Percentiles rank a stretch among this genome's conserved stretches.
Conservation (phyloP, 2,113 vertebrate genomes). For the Ancistrus triradiatus region DNA sequence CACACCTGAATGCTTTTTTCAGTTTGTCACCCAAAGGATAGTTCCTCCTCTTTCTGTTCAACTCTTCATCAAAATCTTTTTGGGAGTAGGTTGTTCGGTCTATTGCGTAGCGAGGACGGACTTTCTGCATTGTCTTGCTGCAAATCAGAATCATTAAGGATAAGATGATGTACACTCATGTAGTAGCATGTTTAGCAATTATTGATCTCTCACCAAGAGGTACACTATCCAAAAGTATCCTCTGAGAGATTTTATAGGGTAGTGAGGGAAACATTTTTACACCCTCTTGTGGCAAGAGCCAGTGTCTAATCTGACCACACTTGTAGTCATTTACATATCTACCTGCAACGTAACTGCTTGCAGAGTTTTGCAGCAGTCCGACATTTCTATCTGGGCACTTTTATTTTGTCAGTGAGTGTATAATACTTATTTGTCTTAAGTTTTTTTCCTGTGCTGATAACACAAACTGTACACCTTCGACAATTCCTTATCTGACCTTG, state of each 20-base stretch:
- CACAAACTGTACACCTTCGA: constrained; percentile 3
- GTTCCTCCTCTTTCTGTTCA: constrained; percentile 80
- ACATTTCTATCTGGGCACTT: no score
- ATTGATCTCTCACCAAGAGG: no score
- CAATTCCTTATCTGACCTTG: constrained; percentile 54
- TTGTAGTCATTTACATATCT: no score
- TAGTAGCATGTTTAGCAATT: neutral
- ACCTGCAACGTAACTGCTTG: no score
- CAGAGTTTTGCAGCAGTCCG: no score
- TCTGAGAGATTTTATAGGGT: no score
- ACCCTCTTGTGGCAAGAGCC: no score
- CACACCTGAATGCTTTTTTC: constrained; percentile 80
- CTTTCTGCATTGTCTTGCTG: constrained; percentile 43
- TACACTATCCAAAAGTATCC: no score
- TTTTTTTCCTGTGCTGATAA: constrained; percentile 18
- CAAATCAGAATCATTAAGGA: no score
- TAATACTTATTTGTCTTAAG: neutral
- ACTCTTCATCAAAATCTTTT: constrained; percentile 80
- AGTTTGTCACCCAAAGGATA: constrained; percentile 81
- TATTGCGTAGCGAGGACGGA: constrained; percentile 75
- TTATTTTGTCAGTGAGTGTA: neutral
- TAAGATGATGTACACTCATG: no score
- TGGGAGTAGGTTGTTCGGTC: constrained; percentile 78
- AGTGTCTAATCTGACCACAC: no score
- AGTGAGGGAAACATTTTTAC: no score